Conservation (phyloP, 2,797 vertebrate species). For the Nannoperca australis region DNA sequence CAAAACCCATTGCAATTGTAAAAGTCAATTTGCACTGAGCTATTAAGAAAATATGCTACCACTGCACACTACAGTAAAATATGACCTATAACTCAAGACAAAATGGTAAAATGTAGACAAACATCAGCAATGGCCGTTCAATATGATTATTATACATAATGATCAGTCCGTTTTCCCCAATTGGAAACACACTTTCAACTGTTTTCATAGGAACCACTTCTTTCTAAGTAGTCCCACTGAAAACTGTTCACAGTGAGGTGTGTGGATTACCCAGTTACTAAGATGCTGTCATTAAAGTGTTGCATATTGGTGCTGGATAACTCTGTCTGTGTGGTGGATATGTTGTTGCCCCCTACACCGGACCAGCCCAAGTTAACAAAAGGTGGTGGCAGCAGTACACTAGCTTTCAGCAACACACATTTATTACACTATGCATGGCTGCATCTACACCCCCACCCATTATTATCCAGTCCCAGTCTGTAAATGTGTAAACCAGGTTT, state of each 20-base stretch:
- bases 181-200: background rate
- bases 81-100: background rate
- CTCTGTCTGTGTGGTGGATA: background rate
- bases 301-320: background rate
- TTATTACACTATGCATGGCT: background rate
- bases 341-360: background rate
- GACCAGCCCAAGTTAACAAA: background rate
- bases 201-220: background rate
- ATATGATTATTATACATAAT: too few species aligned
- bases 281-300: background rate
- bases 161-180: background rate
- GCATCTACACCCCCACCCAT: background rate
- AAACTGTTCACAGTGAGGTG: background rate
- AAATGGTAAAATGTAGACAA: background rate
- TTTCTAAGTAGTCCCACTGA: background rate
- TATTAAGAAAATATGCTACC: background rate
- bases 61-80: background rate
- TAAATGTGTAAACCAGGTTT: constrained; percentile 62
- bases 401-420: background rate
- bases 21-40: background rate
- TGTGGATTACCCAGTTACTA: too few species aligned
- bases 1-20: background rate
- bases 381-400: background rate
- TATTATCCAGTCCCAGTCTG: constrained; percentile 14
- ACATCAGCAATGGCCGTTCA: background rate